Evolutionary conservation across 1,140 invertebrate species (phyloP), one percentile per base, ranked within the genome.

Genomic region (Panonychus citri): DNA sequence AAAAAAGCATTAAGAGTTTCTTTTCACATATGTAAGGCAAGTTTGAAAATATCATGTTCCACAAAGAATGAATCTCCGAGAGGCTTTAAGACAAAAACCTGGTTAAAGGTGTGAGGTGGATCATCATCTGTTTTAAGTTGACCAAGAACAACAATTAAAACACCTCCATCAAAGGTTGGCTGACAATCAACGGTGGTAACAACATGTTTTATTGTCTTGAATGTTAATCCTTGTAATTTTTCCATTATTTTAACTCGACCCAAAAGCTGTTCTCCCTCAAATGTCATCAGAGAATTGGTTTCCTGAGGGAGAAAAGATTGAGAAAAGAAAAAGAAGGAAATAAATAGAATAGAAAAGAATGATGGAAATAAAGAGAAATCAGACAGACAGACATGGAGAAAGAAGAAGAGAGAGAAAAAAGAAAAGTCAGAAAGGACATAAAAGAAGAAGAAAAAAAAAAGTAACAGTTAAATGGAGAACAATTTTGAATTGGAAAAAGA

Each of bases 151-250:
- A 85, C 86, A 61, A 93, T 87, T 68, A 93, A 70, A 59, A 94
- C 81, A 57, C 89, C 87, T 46, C 88, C 88, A 73, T 93, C 88
- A 66, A 87, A 88, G 77, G 85, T 93, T 42, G 88, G 89, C 71
- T 93, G 89, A 57, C 83, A 87, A 69, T 94, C 89, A 48, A 91
- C 79, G n/a, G 83, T 80, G 55, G 88, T 90, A 67, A 93, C 82
- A 66, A 82, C 76, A 71, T 88, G 80, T 67, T 79, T 80, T 63
- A 94, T 93, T 73, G 88, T 89, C 77, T 89, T 83, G 76, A 93
- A 93, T 58, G 77, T 76, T 70, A 93, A 73, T 66, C 77, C 77
- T 82, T 86, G 69, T 60, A 81, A 77, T 75, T 91, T 93, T 74
- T 91, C 85, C 78, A 90, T 83, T 64, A 94, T 93, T 75, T 88